phyloP scores from a whole-genome alignment of 2,888 invertebrate species.

The Acanthopleura granulata region DNA sequence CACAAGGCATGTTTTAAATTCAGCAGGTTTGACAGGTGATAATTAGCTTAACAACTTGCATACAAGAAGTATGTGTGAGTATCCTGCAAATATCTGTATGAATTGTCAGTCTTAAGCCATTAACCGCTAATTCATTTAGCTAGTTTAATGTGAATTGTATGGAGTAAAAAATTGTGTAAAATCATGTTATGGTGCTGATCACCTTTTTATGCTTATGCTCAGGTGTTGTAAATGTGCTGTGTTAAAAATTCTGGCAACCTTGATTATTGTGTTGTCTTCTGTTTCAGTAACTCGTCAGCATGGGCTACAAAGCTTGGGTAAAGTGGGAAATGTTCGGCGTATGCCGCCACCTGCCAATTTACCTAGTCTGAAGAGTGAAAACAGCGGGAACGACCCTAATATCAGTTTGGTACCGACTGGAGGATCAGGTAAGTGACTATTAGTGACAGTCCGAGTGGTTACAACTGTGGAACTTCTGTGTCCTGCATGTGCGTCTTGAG shows the following conservation, averaged over 20 bases:
- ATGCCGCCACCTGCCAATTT: constrained; percentile 94
- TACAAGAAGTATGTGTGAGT: no score
- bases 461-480: neutral
- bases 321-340: constrained; percentile 95
- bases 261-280: no score
- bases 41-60: no score
- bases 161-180: no score
- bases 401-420: constrained; percentile 84
- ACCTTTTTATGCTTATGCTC: neutral
- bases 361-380: constrained; percentile 98
- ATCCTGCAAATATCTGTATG: no score
- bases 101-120: no score
- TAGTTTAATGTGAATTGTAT: no score
- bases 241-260: neutral
- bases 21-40: no score
- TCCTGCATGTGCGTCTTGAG: neutral
- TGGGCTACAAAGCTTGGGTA: constrained; percentile 99
- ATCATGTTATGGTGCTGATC: no score
- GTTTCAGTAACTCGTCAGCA: constrained; percentile 86
- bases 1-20: no score
- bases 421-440: constrained; percentile 70
- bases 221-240: neutral
- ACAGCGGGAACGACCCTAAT: constrained; percentile 82
- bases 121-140: no score
- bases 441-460: no score